Conservation (phyloP, 2,888 invertebrate genomes). For the Drosophila demipolita region DNA sequence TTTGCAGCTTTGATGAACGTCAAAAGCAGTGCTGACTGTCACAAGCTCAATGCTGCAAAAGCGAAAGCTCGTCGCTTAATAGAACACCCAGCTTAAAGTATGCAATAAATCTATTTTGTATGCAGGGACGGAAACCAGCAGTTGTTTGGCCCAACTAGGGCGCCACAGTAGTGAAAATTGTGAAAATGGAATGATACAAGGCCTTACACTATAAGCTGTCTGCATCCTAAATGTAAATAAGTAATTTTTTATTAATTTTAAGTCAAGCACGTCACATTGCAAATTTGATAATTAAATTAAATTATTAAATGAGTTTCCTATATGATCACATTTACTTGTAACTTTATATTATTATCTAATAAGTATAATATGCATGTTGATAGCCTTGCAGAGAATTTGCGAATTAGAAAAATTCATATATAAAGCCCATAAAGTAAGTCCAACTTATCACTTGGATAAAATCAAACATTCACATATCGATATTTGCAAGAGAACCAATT, state of each 20-base stretch:
- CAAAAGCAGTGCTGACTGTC: conserved; percentile 1
- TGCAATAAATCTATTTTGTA: background rate
- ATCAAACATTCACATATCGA: background rate
- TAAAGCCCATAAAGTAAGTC: no score
- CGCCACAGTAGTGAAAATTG: background rate
- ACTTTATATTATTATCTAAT: background rate
- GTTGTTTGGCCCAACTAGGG: background rate
- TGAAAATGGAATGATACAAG: background rate
- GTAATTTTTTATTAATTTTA: background rate
- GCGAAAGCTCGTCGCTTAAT: background rate
- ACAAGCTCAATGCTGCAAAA: conserved; percentile 1
- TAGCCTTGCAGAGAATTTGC: background rate
- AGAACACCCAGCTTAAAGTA: background rate
- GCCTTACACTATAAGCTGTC: no score
- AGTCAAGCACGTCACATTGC: background rate
- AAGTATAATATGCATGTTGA: background rate
- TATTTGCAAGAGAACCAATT: background rate
- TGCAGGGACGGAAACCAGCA: no score
- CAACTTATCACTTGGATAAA: background rate
- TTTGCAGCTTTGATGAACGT: background rate
- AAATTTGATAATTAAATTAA: background rate
- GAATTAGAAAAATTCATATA: background rate
- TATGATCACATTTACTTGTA: background rate
- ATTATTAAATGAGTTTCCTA: background rate
- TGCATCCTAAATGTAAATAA: background rate